These are phyloP conservation scores for Sminthopsis crassicaudata DNA, from an alignment of 2,113 vertebrate genomes.

Conservation along the genomic window DNA sequence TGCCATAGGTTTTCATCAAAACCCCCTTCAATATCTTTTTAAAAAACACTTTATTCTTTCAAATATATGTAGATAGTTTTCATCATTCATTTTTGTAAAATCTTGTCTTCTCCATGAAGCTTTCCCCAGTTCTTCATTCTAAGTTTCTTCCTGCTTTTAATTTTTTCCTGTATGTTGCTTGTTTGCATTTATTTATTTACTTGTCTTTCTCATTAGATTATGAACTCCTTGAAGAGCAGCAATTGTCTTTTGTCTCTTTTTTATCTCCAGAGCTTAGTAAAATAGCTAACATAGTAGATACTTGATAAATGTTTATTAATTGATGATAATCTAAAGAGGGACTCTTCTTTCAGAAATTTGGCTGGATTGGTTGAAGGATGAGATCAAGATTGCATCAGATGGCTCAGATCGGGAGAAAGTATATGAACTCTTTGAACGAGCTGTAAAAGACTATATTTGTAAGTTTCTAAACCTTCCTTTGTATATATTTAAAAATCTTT, in stretches of 20 bases:
- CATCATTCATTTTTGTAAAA: background rate
- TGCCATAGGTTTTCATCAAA: too few species aligned
- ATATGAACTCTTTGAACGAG: conserved; percentile 94
- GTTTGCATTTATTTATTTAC: background rate
- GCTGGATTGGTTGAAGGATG: conserved; percentile 98
- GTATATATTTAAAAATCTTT: background rate
- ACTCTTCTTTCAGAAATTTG: conserved; percentile 90
- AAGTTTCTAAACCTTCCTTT: conserved; percentile 75
- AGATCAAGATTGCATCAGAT: conserved; percentile 91
- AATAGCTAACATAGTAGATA: background rate
- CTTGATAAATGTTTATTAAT: background rate
- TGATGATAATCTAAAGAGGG: accelerated
- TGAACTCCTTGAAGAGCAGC: background rate
- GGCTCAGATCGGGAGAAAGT: conserved; percentile 90
- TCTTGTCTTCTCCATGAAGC: background rate
- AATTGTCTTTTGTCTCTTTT: background rate
- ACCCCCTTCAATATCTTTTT: too few species aligned
- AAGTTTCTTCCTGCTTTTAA: background rate
- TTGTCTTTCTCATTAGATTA: background rate
- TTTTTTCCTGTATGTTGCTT: background rate
- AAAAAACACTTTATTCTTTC: too few species aligned
- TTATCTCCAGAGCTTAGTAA: background rate
- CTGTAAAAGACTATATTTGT: conserved; percentile 97
- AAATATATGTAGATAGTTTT: too few species aligned
- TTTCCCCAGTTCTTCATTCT: background rate